A percentile compares a stretch with the other conserved stretches of the same genome.
Evolutionary conservation across 2,888 invertebrate species (phyloP).

Genomic region (Corbicula japonica): DNA sequence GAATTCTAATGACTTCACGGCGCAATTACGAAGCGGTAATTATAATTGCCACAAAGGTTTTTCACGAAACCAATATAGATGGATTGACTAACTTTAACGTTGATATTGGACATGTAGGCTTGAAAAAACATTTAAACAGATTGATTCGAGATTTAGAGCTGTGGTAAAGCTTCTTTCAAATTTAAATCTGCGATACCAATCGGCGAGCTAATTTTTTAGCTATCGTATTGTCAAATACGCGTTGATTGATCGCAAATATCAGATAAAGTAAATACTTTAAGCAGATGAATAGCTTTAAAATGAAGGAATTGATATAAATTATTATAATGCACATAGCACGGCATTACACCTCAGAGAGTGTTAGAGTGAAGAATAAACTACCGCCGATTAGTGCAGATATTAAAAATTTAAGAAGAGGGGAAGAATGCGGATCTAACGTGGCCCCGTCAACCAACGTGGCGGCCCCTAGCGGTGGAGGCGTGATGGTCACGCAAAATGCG

Average conservation of each 20-base stretch:
- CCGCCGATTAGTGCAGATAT: conserved; percentile 23
- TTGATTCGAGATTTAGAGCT: conserved; percentile 3
- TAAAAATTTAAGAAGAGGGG: conserved; percentile 2
- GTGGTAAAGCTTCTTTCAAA: conserved; percentile 18
- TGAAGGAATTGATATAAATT: conserved; percentile 49
- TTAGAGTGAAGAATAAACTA: conserved; percentile 18
- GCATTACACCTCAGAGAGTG: conserved; percentile 20
- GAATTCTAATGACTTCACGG: background rate
- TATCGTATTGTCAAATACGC: conserved; percentile 23
- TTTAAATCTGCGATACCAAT: conserved; percentile 28
- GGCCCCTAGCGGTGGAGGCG: background rate
- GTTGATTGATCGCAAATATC: conserved; percentile 25
- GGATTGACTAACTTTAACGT: conserved; percentile 1
- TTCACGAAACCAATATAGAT: conserved; percentile 1
- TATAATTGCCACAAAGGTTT: conserved; percentile 11
- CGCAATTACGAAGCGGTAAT: conserved; percentile 3
- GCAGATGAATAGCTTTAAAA: conserved; percentile 49
- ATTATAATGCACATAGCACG: conserved; percentile 39
- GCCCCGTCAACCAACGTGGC: background rate
- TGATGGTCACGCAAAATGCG: conserved; percentile 45
- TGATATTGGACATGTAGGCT: conserved; percentile 5
- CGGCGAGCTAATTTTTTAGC: conserved; percentile 20
- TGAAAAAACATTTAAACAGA: conserved; percentile 18
- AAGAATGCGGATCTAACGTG: conserved; percentile 35
- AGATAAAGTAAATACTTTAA: conserved; percentile 40